Evolutionary conservation across 1,140 invertebrate species (phyloP), one percentile per base, ranked within the genome.

Genomic region (Pygmarrhopalites habei): DNA sequence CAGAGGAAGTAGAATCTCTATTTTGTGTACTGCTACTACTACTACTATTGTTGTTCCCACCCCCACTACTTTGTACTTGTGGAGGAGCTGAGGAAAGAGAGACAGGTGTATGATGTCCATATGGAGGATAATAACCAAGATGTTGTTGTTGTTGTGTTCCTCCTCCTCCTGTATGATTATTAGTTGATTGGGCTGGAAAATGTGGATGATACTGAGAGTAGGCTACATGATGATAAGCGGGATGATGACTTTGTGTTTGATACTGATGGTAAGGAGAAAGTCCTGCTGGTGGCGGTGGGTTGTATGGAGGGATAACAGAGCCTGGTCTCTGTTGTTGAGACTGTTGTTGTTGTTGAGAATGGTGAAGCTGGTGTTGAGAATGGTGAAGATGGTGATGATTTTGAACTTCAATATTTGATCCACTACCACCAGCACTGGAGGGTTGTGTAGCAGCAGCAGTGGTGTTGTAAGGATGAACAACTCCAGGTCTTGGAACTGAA

Each of bases 151-250:
- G 32, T 35, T 35, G 32, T 35, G 5, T 5, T 15, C 5, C 5
- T 35, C 15, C 5, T 4, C 15, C 35, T 0, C 43, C 28, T 2
- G 61, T 3, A 35, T 57, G 39, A 52, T 32, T 15, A 29, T 23
- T 58, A 10, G 61, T n/a, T 21, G 60, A 19, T 41, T 59, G 62
- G 12, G 57, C 30, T 25, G 60, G 65, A 26, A 56, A 63, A 29
- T 65, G 58, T 49, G 57, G 64, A 49, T 62, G 62, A 29, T 63
- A 58, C 35, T 65, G 67, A 4, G 61, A 60, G 23, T 69, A 64
- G 2, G 41, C 52, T n/a, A 51, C 49, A 28, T 62, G 58, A 32
- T 46, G 64, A 15, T 49, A 55, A 23, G 35, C 41, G 47, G 44
- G 64, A 4, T 26, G 51, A 23, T 62, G 52, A 14, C 23, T 17